Evolutionary conservation across 2,113 vertebrate species (phyloP), one percentile per base, ranked within the genome.

Genomic region (Plecturocebus donacophilus): DNA sequence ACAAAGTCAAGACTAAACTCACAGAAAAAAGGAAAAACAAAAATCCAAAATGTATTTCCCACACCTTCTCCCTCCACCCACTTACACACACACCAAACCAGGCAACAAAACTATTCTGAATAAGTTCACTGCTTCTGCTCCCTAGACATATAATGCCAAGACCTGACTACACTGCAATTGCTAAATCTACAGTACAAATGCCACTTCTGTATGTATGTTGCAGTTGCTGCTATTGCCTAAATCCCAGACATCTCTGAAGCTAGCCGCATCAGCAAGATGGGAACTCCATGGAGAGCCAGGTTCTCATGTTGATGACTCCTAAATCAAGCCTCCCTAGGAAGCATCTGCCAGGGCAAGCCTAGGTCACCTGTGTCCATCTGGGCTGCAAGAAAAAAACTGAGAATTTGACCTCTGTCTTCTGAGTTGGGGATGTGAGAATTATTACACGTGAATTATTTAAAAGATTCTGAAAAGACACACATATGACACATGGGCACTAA

Each of bases 241-340:
- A 77, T 82, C 12, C 32, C 21, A 21, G 9, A 35, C 4, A 12
- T 21, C 2, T 49, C 30, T 75, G 49, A 73, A 66, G 32, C 5
- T 38, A 47, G 17, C 17, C 40, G 0, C 38, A 23, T 20, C 32
- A 8, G 1, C 64, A 80, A 73, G 42, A n/a, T 17, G 4, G 5
- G 83, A 45, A 10, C 27, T 17, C 13, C 11, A 13, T 0, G 0
- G 13, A 13, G n/a, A 52, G 9, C 20, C 47, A 27, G 2, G 30
- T 35, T 64, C n/a, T 64, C 21, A 38, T 1, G 13, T 1, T 7
- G 23, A n/a, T 9, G 32, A 54, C 20, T 27, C 85, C 9, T 23
- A 75, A 40, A n/a, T 87, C 58, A 81, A 86, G 32, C 17, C 20
- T 64, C 35, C 30, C 9, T 40, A 9, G 16, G 47, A 80, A 87